phyloP scores from a whole-genome alignment of 2,888 invertebrate genomes.

The Halocaridina rubra region DNA sequence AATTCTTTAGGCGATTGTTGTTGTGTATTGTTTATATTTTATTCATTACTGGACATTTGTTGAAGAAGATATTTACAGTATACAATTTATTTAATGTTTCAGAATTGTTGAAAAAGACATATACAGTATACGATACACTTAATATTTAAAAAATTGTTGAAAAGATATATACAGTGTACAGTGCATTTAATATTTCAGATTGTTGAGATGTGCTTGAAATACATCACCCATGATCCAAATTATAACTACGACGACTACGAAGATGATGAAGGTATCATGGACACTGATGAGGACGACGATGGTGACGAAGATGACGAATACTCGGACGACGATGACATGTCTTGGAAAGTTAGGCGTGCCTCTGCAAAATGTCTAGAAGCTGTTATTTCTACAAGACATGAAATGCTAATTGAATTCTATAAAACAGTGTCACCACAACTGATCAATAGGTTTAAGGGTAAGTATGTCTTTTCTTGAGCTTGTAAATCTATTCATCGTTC shows the following conservation, averaged over 20 bases:
- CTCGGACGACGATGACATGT: conserved; percentile 99
- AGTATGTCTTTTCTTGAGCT: not conserved
- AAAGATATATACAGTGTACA: too few relatives aligned
- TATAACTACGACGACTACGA: conserved; percentile 95
- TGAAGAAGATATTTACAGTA: too few relatives aligned
- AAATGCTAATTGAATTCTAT: conserved; percentile 90
- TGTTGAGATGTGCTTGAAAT: conserved; percentile 85
- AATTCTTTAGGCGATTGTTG: too few relatives aligned
- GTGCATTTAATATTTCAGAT: conserved; percentile 67
- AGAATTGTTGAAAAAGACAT: too few relatives aligned
- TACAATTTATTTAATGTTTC: too few relatives aligned
- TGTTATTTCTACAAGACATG: conserved; percentile 90
- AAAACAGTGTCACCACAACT: conserved; percentile 88
- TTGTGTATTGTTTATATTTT: too few relatives aligned
- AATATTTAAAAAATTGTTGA: too few relatives aligned
- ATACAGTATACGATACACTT: too few relatives aligned
- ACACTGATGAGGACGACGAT: conserved; percentile 69
- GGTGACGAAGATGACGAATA: conserved; percentile 91
- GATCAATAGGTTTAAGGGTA: conserved; percentile 85
- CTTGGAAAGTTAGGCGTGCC: conserved; percentile 95
- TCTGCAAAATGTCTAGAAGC: conserved; percentile 98
- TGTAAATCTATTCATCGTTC: not conserved
- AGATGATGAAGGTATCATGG: conserved; percentile 72
- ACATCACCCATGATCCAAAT: conserved; percentile 97
- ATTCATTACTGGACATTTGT: too few relatives aligned